These are phyloP conservation scores for Picathartes gymnocephalus DNA, from an alignment of 2,113 vertebrate species.

Conservation along the genomic window DNA sequence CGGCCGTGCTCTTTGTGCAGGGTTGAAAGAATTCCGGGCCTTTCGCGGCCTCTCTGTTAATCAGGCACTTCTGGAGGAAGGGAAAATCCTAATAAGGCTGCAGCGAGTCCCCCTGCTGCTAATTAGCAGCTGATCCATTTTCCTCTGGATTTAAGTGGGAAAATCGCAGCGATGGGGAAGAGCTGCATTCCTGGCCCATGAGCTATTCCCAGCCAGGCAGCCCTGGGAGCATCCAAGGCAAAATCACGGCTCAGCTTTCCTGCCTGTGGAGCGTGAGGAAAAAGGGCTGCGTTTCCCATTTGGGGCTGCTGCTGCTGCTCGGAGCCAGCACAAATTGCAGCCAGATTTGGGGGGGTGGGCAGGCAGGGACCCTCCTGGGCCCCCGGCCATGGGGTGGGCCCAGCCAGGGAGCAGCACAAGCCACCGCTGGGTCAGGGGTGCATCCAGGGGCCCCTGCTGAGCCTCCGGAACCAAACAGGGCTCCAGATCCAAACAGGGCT, in stretches of 20 bases:
- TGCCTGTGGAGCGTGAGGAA: not conserved
- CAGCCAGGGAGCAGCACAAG: not conserved
- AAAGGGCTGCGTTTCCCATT: not conserved
- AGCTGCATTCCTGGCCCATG: slow-evolving; percentile 33
- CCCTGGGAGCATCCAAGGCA: slow-evolving; percentile 11
- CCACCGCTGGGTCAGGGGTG: accelerated
- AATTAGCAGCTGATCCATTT: slow-evolving; percentile 18
- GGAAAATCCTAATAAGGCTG: slow-evolving; percentile 8
- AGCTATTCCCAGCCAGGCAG: slow-evolving; percentile 1
- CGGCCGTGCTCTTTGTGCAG: not conserved
- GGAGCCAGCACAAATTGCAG: not conserved
- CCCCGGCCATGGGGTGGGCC: not conserved
- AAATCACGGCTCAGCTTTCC: not conserved
- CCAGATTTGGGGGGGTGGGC: not conserved
- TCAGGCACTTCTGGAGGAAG: not conserved
- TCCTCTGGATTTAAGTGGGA: not conserved
- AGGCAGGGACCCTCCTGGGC: not conserved
- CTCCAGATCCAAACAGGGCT: not conserved
- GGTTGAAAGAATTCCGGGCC: not conserved
- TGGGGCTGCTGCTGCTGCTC: not conserved
- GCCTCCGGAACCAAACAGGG: not conserved
- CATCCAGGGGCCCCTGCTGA: not conserved
- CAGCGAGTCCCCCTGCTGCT: slow-evolving; percentile 1
- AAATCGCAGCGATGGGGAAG: not conserved
- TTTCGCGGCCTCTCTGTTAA: not conserved